Percentiles rank a stretch among this genome's conserved stretches.
These are phyloP conservation scores for Potamilus streckersoni DNA, from an alignment of 1,140 invertebrate species.

Conservation along the genomic window DNA sequence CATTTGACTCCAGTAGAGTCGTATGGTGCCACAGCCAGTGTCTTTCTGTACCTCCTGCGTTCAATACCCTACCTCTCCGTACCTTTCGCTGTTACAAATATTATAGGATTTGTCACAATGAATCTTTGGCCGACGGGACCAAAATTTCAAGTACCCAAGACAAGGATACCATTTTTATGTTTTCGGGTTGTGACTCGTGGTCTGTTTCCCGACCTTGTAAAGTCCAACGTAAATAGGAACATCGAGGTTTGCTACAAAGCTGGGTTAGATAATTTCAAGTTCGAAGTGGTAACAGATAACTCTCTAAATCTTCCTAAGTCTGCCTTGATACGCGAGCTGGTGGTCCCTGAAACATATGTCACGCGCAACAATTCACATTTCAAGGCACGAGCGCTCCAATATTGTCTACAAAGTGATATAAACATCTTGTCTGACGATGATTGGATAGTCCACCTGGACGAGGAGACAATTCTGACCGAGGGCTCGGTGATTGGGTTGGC, in stretches of 20 bases:
- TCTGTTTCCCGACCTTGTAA: slow-evolving; percentile 91
- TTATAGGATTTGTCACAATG: slow-evolving; percentile 79
- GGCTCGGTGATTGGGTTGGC: slow-evolving; percentile 88
- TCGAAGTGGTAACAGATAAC: slow-evolving; percentile 97
- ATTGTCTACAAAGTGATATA: slow-evolving; percentile 90
- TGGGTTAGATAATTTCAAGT: slow-evolving; percentile 94
- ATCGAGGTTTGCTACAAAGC: slow-evolving; percentile 89
- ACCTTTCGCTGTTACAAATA: slow-evolving; percentile 73
- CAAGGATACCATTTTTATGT: slow-evolving; percentile 95
- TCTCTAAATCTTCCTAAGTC: slow-evolving; percentile 79
- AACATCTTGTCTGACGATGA: slow-evolving; percentile 89
- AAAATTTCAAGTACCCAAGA: slow-evolving; percentile 86
- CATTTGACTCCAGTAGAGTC: slow-evolving; percentile 18
- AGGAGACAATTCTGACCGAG: slow-evolving; percentile 94
- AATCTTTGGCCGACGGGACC: slow-evolving; percentile 96
- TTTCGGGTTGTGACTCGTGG: slow-evolving; percentile 95
- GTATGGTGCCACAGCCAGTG: slow-evolving; percentile 3
- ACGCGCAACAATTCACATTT: slow-evolving; percentile 93
- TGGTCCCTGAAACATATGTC: slow-evolving; percentile 86
- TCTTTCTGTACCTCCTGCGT: slow-evolving; percentile 22
- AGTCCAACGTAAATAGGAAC: slow-evolving; percentile 87
- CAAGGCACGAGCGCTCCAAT: slow-evolving; percentile 95
- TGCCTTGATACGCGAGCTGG: slow-evolving; percentile 81
- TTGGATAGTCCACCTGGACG: slow-evolving; percentile 98
- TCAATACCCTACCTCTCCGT: slow-evolving; percentile 25